A percentile compares a stretch with the other conserved stretches of the same genome.
Evolutionary conservation across 2,113 vertebrate genomes (phyloP).

Genomic region (Ascaphus truei): DNA sequence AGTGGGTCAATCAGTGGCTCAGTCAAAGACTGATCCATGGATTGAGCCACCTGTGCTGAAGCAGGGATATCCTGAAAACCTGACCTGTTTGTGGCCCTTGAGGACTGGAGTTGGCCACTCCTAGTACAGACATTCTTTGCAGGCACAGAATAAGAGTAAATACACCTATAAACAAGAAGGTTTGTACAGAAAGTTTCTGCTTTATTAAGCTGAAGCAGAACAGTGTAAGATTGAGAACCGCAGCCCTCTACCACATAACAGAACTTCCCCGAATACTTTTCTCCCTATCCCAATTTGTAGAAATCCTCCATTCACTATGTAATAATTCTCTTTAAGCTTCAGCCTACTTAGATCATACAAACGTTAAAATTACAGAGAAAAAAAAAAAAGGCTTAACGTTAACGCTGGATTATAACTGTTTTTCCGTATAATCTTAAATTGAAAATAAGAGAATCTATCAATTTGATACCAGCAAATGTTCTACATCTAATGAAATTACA

Average conservation of each 20-base stretch:
- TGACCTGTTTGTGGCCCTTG: too few species aligned
- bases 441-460: background rate
- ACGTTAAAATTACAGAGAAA: conserved; percentile 13
- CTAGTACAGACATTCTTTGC: too few species aligned
- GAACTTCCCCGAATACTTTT: background rate
- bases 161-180: too few species aligned
- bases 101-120: too few species aligned
- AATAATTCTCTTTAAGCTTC: conserved; percentile 4
- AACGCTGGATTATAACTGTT: conserved; percentile 2
- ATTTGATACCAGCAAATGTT: background rate
- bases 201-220: background rate
- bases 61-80: too few species aligned
- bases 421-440: background rate
- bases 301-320: background rate
- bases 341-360: conserved; percentile 18
- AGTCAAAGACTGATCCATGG: too few species aligned
- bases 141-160: too few species aligned
- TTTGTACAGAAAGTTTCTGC: too few species aligned
- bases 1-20: too few species aligned
- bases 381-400: conserved; percentile 15
- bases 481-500: background rate
- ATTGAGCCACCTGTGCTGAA: too few species aligned
- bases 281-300: background rate
- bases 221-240: too few species aligned
- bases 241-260: too few species aligned